Percentiles rank a stretch among this genome's conserved stretches.
Conservation (phyloP, 2,797 vertebrate genomes). For the Liasis olivaceus region DNA sequence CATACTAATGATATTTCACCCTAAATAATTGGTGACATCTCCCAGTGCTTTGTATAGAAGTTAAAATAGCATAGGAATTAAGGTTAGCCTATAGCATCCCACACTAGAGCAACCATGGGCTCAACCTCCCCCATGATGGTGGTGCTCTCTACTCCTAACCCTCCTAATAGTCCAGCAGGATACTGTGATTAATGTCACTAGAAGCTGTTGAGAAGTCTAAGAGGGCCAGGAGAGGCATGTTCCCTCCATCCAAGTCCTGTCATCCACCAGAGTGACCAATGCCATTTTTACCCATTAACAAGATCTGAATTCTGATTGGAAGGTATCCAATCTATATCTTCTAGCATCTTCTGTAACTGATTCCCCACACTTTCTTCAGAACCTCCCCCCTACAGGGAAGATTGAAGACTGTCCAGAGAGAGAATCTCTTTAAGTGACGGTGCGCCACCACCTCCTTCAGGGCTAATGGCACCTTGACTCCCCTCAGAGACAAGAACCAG, state of each 20-base stretch:
- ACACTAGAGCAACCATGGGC: not conserved
- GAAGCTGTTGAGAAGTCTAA: not conserved
- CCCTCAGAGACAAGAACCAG: not conserved
- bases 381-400: not conserved
- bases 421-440: not conserved
- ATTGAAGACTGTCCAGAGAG: not conserved
- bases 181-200: not conserved
- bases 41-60: not conserved
- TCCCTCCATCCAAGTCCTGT: not conserved
- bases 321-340: not conserved
- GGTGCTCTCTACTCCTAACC: not conserved
- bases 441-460: not conserved
- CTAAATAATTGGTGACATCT: not conserved
- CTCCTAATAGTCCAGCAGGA: not conserved
- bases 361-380: not conserved
- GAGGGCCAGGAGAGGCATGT: not conserved
- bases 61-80: not conserved
- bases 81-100: not conserved
- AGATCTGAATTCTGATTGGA: not conserved
- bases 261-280: not conserved
- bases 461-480: not conserved
- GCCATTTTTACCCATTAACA: not conserved
- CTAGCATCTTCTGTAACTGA: not conserved
- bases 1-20: not conserved
- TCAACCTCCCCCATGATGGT: not conserved